These are phyloP conservation scores for Trachelus troglodyta DNA, from an alignment of 2,888 invertebrate species.

Conservation along the genomic window DNA sequence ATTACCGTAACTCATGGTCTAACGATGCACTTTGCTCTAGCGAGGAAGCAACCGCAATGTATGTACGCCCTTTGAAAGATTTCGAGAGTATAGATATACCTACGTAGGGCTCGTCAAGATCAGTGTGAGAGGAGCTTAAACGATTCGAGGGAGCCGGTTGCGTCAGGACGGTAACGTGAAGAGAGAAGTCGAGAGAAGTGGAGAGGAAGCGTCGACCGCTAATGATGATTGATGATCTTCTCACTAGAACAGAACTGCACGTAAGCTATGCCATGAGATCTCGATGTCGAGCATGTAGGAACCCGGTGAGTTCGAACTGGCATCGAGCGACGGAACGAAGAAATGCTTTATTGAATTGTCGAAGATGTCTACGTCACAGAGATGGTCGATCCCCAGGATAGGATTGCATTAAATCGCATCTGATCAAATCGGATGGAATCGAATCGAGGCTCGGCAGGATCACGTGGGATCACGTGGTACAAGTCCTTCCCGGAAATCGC, in stretches of 20 bases:
- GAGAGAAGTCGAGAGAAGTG: constrained; percentile 4
- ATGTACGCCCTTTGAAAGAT: neutral
- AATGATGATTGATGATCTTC: constrained; percentile 52
- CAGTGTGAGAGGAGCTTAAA: constrained; percentile 26
- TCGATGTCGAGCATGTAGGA: neutral
- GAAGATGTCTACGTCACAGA: constrained; percentile 26
- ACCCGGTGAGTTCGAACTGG: neutral
- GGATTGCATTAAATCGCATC: constrained; percentile 1
- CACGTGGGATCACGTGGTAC: neutral
- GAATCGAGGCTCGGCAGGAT: neutral
- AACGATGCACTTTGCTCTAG: neutral
- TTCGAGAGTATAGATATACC: neutral
- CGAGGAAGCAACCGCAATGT: neutral
- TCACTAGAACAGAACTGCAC: constrained; percentile 35
- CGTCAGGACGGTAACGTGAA: constrained; percentile 1
- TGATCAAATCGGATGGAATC: neutral
- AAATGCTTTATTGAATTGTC: constrained; percentile 39
- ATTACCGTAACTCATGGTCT: constrained; percentile 42
- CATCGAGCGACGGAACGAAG: constrained; percentile 12
- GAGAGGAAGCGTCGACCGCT: constrained; percentile 31
- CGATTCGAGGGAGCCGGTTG: constrained; percentile 15
- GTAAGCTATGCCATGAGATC: constrained; percentile 4
- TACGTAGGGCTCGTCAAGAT: neutral
- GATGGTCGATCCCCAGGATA: neutral
- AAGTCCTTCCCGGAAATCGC: neutral